Evolutionary conservation across 2,888 invertebrate genomes (phyloP), one percentile per base, ranked within the genome.

Genomic region (Entomobrya multifasciata): DNA sequence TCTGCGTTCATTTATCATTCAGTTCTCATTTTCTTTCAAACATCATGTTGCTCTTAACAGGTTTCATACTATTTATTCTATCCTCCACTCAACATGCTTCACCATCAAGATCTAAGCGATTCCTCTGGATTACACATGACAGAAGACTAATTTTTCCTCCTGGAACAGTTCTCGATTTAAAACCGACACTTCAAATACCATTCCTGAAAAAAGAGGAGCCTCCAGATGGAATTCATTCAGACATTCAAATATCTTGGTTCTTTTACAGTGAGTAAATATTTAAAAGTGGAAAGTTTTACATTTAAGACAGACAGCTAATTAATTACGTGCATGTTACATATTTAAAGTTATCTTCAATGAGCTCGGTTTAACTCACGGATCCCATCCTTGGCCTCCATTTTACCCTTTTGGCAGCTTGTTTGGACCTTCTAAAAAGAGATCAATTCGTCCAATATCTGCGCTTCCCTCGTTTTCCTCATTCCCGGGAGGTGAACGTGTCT

Each of bases 161-260:
- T 0, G 85, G 85, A 25, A 85, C 85, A 1, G 55, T 85, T 22
- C 60, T 85, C 11, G 72, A 85, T 30, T 15, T 85, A 49, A 85
- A 85, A 11, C 79, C 79, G 2, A 85, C 85, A 0, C 20, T 85
- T 4, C 85, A 85, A 27, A 44, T 85, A 22, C 85, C 85, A 10
- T 85, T 85, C 25, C 41, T 85, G 20, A 55, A 55, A 30, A 78
- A 85, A 27, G 78, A 85, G 20, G 85, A 85, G 49, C 85, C 85
- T 17, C 85, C 85, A 30, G 79, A 85, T 72, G 85, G 85, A 78
- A 78, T 85, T 36, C 85, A 85, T 17, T 85, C 85, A 0, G 85
- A 85, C 47, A 79, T 85, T 49, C 85, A 85, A 57, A 60, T 85
- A 30, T 79, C 85, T 6, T 79, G 78, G 72, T 85, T 85, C 55